phyloP scores from a whole-genome alignment of 2,797 vertebrate species.

The Bradypodion ventrale region DNA sequence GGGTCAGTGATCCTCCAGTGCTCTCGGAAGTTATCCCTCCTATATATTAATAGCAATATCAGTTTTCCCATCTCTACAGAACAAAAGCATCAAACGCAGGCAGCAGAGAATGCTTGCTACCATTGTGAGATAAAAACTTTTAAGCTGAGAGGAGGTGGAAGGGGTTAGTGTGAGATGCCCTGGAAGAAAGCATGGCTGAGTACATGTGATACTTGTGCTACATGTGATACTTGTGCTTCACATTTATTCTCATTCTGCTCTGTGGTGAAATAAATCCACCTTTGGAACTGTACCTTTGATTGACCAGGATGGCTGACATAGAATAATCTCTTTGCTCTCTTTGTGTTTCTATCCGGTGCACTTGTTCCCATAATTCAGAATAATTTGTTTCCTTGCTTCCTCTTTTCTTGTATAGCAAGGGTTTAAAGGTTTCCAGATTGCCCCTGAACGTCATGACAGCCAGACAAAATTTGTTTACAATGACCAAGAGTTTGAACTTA shows the following conservation, averaged over 20 bases:
- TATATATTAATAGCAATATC: too few species aligned
- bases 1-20: too few species aligned
- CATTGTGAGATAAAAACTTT: too few species aligned
- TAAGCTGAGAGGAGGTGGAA: background rate
- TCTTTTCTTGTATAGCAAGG: conserved; percentile 84
- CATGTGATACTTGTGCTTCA: too few species aligned
- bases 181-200: background rate
- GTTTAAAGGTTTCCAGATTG: conserved; percentile 95
- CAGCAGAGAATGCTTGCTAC: too few species aligned
- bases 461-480: conserved; percentile 82
- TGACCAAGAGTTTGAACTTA: conserved; percentile 79
- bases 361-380: background rate
- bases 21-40: too few species aligned
- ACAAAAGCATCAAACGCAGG: too few species aligned
- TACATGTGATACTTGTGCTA: background rate
- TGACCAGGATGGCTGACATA: background rate
- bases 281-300: background rate
- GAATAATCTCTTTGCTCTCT: background rate
- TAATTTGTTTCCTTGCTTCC: conserved; percentile 26
- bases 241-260: background rate
- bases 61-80: too few species aligned
- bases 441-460: conserved; percentile 73
- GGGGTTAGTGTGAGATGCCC: background rate
- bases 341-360: background rate
- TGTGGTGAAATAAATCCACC: background rate